These are phyloP conservation scores for Odocoileus virginianus DNA, from an alignment of 2,113 vertebrate species.

Conservation along the genomic window DNA sequence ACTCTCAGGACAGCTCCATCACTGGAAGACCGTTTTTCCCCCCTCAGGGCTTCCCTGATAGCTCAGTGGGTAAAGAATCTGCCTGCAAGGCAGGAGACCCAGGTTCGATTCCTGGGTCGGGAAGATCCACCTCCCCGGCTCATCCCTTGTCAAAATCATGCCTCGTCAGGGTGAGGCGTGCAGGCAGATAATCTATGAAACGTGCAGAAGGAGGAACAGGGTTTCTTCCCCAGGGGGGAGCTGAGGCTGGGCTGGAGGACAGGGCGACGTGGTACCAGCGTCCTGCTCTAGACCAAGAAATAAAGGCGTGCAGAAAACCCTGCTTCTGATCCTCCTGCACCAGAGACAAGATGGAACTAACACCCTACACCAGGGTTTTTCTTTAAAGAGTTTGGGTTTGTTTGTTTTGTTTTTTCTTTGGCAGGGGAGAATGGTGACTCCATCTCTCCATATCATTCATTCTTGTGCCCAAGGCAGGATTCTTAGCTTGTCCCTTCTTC, in stretches of 20 bases:
- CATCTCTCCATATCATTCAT: neutral
- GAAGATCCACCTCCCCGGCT: neutral
- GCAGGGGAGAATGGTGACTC: fast-evolving
- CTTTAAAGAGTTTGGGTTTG: neutral
- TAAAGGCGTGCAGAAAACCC: neutral
- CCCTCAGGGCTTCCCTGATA: neutral
- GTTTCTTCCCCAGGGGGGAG: neutral
- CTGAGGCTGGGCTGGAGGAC: neutral
- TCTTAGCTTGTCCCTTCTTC: neutral
- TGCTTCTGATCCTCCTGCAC: neutral
- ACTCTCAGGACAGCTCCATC: neutral
- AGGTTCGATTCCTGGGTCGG: neutral
- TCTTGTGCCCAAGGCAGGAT: neutral
- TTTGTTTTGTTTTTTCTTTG: neutral
- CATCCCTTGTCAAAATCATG: neutral
- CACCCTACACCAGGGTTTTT: neutral
- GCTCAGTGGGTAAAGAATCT: neutral
- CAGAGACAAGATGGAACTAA: neutral
- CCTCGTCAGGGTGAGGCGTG: fast-evolving
- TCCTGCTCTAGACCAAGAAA: neutral
- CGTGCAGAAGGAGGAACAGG: neutral
- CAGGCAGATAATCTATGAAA: neutral
- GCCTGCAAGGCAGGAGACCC: neutral
- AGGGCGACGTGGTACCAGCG: neutral
- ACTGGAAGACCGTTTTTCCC: neutral